Conservation (phyloP, 35 echinoderm and acorn worm species). For the Holothuria glaberrima region DNA sequence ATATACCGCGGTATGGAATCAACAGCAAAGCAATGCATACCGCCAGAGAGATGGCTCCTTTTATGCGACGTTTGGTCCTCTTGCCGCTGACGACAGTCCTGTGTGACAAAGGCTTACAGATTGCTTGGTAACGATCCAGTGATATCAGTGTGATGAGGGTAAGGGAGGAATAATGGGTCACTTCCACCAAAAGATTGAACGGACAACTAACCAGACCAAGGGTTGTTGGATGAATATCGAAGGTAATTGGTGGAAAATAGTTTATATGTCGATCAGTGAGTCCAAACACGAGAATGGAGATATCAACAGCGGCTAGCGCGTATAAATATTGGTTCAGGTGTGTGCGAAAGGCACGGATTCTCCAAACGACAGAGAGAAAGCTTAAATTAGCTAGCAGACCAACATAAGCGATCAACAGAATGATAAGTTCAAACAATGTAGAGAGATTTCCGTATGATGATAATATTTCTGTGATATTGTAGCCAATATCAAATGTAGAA, state of each 20-base stretch:
- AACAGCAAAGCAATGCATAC: not conserved
- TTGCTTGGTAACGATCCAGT: constrained; percentile 11
- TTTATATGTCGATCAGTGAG: not conserved
- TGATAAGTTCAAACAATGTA: not conserved
- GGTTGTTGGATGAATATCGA: not conserved
- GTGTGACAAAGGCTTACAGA: constrained; percentile 8
- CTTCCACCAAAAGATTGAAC: not conserved
- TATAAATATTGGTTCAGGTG: constrained; percentile 15
- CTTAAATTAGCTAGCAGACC: not conserved
- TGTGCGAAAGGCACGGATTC: not conserved
- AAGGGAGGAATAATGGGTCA: not conserved
- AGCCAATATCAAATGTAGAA: too few relatives aligned
- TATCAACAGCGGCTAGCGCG: not conserved
- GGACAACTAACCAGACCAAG: constrained; percentile 1
- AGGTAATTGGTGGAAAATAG: not conserved
- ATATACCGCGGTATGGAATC: constrained; percentile 15
- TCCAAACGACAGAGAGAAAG: constrained; percentile 9
- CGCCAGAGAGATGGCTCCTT: not conserved
- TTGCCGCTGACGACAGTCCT: not conserved
- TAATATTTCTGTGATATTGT: too few relatives aligned
- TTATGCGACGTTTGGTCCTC: constrained; percentile 2
- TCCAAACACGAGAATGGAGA: not conserved
- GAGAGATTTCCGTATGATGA: not conserved
- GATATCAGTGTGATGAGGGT: not conserved
- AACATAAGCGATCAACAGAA: not conserved